phyloP scores from a whole-genome alignment of 2,797 vertebrate genomes.

The Myotis daubentonii region DNA sequence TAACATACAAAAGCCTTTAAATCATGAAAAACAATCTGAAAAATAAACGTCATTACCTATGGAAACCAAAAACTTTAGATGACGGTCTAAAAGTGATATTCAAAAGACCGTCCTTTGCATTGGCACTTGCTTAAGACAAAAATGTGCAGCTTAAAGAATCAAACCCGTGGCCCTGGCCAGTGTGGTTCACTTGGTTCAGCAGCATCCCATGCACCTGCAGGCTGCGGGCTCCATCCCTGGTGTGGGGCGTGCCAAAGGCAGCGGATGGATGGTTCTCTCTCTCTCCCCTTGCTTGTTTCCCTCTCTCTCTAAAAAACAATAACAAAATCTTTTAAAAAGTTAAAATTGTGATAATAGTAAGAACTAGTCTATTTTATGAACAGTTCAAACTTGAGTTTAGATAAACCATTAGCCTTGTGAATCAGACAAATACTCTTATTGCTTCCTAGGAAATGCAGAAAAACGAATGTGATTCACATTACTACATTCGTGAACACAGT shows the following conservation, averaged over 20 bases:
- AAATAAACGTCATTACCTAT: background rate
- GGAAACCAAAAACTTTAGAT: background rate
- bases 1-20: background rate
- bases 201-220: no score
- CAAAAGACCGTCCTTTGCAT: background rate
- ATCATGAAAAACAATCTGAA: background rate
- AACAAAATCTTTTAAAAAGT: no score
- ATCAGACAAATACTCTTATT: background rate
- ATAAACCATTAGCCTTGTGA: background rate
- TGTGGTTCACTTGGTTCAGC: no score
- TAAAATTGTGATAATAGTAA: background rate
- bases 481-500: background rate
- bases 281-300: no score
- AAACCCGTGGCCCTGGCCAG: no score
- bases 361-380: background rate
- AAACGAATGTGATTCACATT: conserved; percentile 27
- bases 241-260: no score
- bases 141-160: background rate
- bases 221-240: no score
- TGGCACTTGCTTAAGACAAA: background rate
- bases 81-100: background rate
- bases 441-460: background rate
- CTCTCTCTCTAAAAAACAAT: no score
- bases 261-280: no score
- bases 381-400: background rate